A percentile compares a stretch with the other conserved stretches of the same genome.
These are phyloP conservation scores for Seira musarum DNA, from an alignment of 2,888 invertebrate genomes.

Conservation along the genomic window DNA sequence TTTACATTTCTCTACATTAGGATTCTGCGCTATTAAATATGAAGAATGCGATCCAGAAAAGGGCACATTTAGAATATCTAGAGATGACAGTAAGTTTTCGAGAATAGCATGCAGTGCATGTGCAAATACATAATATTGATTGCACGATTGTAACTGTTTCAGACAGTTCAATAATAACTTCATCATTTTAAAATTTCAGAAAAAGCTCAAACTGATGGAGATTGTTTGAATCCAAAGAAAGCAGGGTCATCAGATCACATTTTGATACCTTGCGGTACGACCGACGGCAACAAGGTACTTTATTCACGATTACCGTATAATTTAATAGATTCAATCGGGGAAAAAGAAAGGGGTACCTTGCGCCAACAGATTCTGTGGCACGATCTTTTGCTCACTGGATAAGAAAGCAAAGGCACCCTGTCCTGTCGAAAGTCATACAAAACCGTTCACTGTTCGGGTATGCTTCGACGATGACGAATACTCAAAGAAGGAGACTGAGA, in stretches of 20 bases:
- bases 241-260: constrained; percentile 69
- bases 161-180: no score
- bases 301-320: no score
- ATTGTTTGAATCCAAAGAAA: constrained; percentile 69
- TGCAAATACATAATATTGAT: neutral
- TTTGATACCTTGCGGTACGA: constrained; percentile 69
- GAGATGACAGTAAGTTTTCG: constrained; percentile 68
- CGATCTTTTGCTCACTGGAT: constrained; percentile 69
- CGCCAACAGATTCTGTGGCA: constrained; percentile 69
- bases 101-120: neutral
- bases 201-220: constrained; percentile 70
- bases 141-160: no score
- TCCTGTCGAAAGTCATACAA: constrained; percentile 69
- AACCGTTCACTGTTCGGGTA: constrained; percentile 69
- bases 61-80: constrained; percentile 69
- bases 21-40: constrained; percentile 69
- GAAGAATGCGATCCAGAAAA: constrained; percentile 70
- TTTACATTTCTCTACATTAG: constrained; percentile 21
- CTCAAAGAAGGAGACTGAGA: constrained; percentile 69
- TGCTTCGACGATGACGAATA: constrained; percentile 70
- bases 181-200: constrained; percentile 48
- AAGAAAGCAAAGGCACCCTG: constrained; percentile 69
- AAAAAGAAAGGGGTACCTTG: constrained; percentile 70
- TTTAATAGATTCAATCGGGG: constrained; percentile 69
- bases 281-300: constrained; percentile 69